These are phyloP conservation scores for Corythornis madagascariensis DNA, from an alignment of 2,113 vertebrate genomes.

Conservation along the genomic window DNA sequence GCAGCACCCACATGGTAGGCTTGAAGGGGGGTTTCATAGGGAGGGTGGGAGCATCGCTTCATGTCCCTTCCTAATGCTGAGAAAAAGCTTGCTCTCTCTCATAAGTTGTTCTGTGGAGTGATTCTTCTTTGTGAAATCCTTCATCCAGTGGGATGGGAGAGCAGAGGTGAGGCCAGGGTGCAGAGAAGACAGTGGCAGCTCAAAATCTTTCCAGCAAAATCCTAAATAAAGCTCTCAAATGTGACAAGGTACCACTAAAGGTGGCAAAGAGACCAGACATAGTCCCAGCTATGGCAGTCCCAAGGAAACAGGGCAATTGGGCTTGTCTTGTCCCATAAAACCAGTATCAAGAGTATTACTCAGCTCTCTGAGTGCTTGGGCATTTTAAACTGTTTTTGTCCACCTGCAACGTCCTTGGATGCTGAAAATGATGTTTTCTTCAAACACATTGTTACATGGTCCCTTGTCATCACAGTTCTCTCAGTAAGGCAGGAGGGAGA, in stretches of 20 bases:
- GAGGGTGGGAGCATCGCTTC: background rate
- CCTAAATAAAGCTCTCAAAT: background rate
- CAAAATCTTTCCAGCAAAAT: background rate
- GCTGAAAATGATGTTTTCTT: background rate
- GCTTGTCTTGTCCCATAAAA: background rate
- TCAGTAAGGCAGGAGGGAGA: background rate
- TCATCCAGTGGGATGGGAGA: rapidly evolving
- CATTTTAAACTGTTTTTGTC: background rate
- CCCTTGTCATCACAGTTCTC: rapidly evolving
- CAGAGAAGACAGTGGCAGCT: background rate
- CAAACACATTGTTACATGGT: rapidly evolving
- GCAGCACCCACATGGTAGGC: rapidly evolving
- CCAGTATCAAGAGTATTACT: background rate
- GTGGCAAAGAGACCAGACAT: background rate
- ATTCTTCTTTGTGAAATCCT: background rate
- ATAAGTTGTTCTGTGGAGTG: background rate
- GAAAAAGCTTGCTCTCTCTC: background rate
- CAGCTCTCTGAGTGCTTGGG: rapidly evolving
- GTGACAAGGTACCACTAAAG: no score
- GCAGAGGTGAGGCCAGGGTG: background rate
- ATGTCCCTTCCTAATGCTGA: background rate
- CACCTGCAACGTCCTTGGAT: background rate
- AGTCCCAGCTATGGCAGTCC: rapidly evolving
- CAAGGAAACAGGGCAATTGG: background rate
- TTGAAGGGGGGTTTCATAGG: background rate